A percentile compares a stretch with the other conserved stretches of the same genome.
Conservation (phyloP, 2,888 invertebrate species). For the Pachliopta kotzebuea region DNA sequence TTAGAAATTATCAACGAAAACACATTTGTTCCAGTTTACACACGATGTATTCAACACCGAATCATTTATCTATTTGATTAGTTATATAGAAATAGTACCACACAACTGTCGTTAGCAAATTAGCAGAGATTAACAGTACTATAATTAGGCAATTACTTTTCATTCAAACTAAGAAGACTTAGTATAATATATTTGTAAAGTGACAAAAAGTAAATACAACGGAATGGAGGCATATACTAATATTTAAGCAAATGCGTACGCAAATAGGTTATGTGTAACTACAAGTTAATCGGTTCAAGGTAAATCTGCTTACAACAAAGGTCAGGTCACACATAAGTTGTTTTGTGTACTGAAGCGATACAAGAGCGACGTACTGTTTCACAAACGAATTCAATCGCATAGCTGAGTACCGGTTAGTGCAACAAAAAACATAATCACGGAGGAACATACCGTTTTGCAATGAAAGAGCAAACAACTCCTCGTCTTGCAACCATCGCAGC, state of each 20-base stretch:
- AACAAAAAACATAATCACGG: slow-evolving; percentile 31
- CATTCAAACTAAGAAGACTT: slow-evolving; percentile 3
- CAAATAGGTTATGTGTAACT: neutral
- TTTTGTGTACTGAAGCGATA: slow-evolving; percentile 3
- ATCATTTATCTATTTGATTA: slow-evolving; percentile 14
- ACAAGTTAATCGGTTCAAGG: slow-evolving; percentile 3
- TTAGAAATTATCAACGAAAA: neutral
- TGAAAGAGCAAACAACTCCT: slow-evolving; percentile 73
- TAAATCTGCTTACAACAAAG: slow-evolving; percentile 15
- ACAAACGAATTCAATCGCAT: slow-evolving; percentile 21
- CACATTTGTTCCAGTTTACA: slow-evolving; percentile 13
- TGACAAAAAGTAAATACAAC: neutral
- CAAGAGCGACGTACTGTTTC: slow-evolving; percentile 14
- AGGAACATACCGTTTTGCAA: slow-evolving; percentile 72
- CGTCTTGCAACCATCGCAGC: slow-evolving; percentile 74
- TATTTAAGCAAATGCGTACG: slow-evolving; percentile 3
- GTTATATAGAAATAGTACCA: slow-evolving; percentile 2
- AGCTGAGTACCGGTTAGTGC: slow-evolving; percentile 18
- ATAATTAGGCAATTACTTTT: slow-evolving; percentile 4
- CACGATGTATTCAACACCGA: slow-evolving; percentile 14
- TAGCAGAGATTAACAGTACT: neutral
- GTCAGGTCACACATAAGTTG: slow-evolving; percentile 4
- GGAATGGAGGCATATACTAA: slow-evolving; percentile 1
- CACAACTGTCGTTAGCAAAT: neutral
- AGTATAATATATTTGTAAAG: neutral